A percentile compares a stretch with the other conserved stretches of the same genome.
Conservation (phyloP, 1,140 invertebrate genomes). For the Eriosoma lanigerum region DNA sequence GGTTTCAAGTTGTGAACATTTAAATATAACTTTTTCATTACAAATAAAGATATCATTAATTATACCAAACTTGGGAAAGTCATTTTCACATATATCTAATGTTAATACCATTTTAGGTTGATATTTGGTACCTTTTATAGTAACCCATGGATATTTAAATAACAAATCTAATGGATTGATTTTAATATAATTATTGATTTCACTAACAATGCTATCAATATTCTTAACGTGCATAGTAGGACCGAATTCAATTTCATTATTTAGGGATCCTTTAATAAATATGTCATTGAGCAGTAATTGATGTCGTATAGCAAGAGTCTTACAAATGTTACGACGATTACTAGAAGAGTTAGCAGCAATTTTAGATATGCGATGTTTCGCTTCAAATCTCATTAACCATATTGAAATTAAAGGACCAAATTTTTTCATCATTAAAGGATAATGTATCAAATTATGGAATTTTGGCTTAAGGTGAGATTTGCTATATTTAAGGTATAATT, state of each 20-base stretch:
- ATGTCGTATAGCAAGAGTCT: neutral
- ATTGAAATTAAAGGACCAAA: neutral
- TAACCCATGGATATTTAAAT: neutral
- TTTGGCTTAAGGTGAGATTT: slow-evolving; percentile 18
- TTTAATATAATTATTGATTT: neutral
- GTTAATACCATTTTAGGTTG: neutral
- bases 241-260: neutral
- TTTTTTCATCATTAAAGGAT: neutral
- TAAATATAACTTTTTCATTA: neutral
- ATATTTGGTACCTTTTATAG: neutral
- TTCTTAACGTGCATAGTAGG: neutral
- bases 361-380: neutral
- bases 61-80: neutral
- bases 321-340: neutral
- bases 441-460: neutral
- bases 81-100: neutral
- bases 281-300: neutral
- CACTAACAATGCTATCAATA: neutral
- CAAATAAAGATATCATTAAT: neutral
- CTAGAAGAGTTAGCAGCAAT: neutral
- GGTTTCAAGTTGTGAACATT: neutral
- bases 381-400: slow-evolving; percentile 11
- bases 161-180: neutral
- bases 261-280: slow-evolving; percentile 3
- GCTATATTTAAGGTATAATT: neutral